Evolutionary conservation across 2,797 vertebrate genomes (phyloP), one percentile per base, ranked within the genome.

Genomic region (Oreochromis mossambicus): DNA sequence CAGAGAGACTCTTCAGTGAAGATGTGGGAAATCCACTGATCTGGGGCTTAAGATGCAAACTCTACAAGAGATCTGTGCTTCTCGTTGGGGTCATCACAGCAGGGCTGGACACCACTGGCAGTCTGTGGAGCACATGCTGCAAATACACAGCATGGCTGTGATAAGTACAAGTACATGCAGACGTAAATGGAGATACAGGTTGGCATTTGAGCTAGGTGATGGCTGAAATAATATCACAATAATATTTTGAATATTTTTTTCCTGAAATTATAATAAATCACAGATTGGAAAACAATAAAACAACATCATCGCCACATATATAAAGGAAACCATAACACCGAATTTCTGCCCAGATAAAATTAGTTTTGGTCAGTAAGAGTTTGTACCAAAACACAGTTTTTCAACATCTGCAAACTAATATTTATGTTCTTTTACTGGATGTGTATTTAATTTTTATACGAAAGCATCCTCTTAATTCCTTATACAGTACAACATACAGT

Each of bases 21-120:
- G 95, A 95, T 94, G 91, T 90, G 86, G 87, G 90, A 92, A 92
- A 95, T 95, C 94, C 92, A 93, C 90, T 91, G 95, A 94, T 95
- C 93, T 82, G 89, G 86, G 84, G 92, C 92, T 96, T 95, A 94
- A 91, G 90, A 95, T 90, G 90, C 79, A 90, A 89, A 88, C 90
- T 58, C 86, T 75, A 88, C 94, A 93, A 94, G 90, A 91, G 94
- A 91, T 88, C 93, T 88, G 87, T 68, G 68, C 84, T 41, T 78
- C 70, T 81, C 26, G 86, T 79, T 83, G 84, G 89, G 91, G 86
- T 94, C 86, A 68, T 87, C 94, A 63, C 94, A 94, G 91, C 93
- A 93, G 90, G 92, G 89, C 34, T 13, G 85, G 83, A 88, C 82
- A 84, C 73, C 81, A 84, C 91, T 89, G 17, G 43, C 43, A 78